A percentile compares a stretch with the other conserved stretches of the same genome.
phyloP scores from a whole-genome alignment of 2,113 vertebrate species.

The Microcebus tavaratra region DNA sequence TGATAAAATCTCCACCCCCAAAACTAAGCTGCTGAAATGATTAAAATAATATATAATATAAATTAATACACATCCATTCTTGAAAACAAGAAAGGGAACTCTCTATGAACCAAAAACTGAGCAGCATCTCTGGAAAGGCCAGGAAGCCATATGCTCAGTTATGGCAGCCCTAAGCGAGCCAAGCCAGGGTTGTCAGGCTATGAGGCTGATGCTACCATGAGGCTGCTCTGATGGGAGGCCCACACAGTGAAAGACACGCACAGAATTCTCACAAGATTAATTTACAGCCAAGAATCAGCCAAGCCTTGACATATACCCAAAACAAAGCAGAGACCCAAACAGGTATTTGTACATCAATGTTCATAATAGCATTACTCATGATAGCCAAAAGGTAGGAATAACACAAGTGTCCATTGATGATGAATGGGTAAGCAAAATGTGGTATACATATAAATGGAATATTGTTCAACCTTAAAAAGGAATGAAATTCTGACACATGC shows the following conservation, averaged over 20 bases:
- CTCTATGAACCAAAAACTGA: background rate
- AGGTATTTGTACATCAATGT: background rate
- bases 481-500: background rate
- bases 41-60: background rate
- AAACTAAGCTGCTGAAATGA: background rate
- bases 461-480: background rate
- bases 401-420: background rate
- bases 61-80: background rate
- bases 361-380: background rate
- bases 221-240: background rate
- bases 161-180: accelerated
- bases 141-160: background rate
- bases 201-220: background rate
- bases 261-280: background rate
- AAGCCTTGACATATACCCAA: background rate
- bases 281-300: background rate
- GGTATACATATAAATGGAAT: no score
- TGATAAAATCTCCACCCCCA: background rate
- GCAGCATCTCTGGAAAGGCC: background rate
- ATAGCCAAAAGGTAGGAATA: background rate
- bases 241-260: background rate
- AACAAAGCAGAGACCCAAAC: background rate
- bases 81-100: background rate
- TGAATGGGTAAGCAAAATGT: no score
- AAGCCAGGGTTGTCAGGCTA: background rate